Percentiles rank a stretch among this genome's conserved stretches.
Evolutionary conservation across 2,113 vertebrate genomes (phyloP).

Genomic region (Collichthys lucidus): DNA sequence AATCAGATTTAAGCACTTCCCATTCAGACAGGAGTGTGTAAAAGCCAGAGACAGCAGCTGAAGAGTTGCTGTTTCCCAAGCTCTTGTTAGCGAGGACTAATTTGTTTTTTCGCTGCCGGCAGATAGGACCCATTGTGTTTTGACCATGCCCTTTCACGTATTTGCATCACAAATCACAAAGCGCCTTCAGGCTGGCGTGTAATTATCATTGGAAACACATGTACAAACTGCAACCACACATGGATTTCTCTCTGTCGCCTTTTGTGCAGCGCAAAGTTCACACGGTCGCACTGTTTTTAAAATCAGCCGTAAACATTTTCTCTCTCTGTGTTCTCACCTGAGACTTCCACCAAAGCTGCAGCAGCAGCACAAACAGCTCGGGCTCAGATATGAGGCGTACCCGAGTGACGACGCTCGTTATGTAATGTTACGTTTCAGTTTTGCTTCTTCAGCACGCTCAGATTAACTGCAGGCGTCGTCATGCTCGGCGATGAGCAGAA

Average conservation of each 20-base stretch:
- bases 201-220: constrained; percentile 32
- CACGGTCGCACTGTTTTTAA: background rate
- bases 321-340: background rate
- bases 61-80: background rate
- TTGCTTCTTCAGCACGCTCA: constrained; percentile 22
- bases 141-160: constrained; percentile 6
- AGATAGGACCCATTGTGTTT: constrained; percentile 31
- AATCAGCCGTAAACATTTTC: background rate
- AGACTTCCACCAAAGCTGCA: no score
- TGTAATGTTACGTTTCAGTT: constrained; percentile 41
- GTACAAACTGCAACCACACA: background rate
- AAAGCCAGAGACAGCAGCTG: background rate
- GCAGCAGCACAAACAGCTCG: no score
- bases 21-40: background rate
- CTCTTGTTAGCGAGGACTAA: background rate
- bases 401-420: background rate
- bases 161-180: constrained; percentile 62
- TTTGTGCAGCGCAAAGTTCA: constrained; percentile 19
- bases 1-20: background rate
- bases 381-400: no score
- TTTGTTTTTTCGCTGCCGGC: constrained; percentile 6
- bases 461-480: background rate
- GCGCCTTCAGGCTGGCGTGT: constrained; percentile 14
- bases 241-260: background rate
- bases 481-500: background rate